Evolutionary conservation across 2,888 invertebrate species (phyloP), one percentile per base, ranked within the genome.

Genomic region (Heliconius aoede): DNA sequence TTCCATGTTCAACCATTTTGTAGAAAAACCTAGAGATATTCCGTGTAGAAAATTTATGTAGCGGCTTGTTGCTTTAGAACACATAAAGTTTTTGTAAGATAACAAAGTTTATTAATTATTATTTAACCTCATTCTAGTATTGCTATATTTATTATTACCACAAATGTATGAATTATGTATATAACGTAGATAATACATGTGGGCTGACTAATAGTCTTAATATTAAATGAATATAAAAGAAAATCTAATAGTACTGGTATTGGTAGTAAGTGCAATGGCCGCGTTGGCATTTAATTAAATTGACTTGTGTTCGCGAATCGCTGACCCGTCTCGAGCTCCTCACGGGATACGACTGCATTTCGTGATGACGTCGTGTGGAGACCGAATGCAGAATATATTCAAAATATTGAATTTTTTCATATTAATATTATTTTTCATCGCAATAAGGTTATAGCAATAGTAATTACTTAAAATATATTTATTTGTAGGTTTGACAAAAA

Each of bases 251-350:
- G 61, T 62, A 72, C 61, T 76, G 72, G 68, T 68, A 65, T 78
- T 78, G 81, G 83, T 81, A 86, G 82, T 84, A 85, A 84, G 87
- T 87, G 91, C 88, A 88, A 87, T 86, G 87, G 81, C 86, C 87
- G 86, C 85, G 87, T 85, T 90, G 91, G 89, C 91, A 90, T 92
- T 93, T 90, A 90, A 93, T 91, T 90, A 89, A 91, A 90, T 88
- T 88, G 89, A 90, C 85, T 87, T 85, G 83, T 82, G 86, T 85
- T 84, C 84, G 84, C 84, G 84, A 88, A 86, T 86, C 86, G 86
- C 85, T 88, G 88, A 88, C 84, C 87, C 84, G 84, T 82, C 83
- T 76, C 82, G 80, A 80, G 78, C 79, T 82, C 81, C 80, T 81
- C 83, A 81, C 82, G 81, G 80, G 80, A 81, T 79, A 80, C 81